A percentile compares a stretch with the other conserved stretches of the same genome.
phyloP scores from a whole-genome alignment of 30 jellyfish, hydroid and myxozoan species.

The Aurelia coerulea region DNA sequence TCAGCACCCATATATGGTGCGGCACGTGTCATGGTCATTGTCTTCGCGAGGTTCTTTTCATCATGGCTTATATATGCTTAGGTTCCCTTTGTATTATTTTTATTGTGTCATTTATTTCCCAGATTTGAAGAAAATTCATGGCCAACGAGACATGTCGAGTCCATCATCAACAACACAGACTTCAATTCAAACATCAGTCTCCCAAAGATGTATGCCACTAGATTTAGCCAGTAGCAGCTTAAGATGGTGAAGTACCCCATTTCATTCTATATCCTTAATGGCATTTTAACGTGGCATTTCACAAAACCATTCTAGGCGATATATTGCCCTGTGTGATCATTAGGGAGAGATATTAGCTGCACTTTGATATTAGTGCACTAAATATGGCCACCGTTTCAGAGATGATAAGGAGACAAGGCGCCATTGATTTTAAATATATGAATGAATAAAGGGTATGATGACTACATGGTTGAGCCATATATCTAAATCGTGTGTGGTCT shows the following conservation, averaged over 20 bases:
- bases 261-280: background rate
- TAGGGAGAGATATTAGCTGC: too few relatives aligned
- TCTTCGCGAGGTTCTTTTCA: too few relatives aligned
- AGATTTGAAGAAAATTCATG: constrained; percentile 70
- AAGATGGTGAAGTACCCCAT: constrained; percentile 76
- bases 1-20: too few relatives aligned
- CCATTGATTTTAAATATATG: background rate
- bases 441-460: too few relatives aligned
- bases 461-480: too few relatives aligned
- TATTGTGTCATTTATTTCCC: background rate
- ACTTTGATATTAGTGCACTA: background rate
- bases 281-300: too few relatives aligned
- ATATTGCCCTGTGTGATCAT: too few relatives aligned
- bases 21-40: too few relatives aligned
- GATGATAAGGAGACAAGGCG: background rate
- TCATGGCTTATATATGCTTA: too few relatives aligned
- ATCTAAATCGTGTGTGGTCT: too few relatives aligned
- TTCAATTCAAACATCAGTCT: constrained; percentile 25
- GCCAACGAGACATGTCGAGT: constrained; percentile 52
- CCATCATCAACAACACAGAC: constrained; percentile 48
- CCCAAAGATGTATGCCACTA: constrained; percentile 61
- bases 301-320: too few relatives aligned
- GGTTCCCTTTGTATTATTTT: too few relatives aligned
- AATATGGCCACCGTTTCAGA: background rate
- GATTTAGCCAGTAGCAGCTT: constrained; percentile 93